Evolutionary conservation across 2,888 invertebrate species (phyloP).

Genomic region (Lepidochitona cinerea): DNA sequence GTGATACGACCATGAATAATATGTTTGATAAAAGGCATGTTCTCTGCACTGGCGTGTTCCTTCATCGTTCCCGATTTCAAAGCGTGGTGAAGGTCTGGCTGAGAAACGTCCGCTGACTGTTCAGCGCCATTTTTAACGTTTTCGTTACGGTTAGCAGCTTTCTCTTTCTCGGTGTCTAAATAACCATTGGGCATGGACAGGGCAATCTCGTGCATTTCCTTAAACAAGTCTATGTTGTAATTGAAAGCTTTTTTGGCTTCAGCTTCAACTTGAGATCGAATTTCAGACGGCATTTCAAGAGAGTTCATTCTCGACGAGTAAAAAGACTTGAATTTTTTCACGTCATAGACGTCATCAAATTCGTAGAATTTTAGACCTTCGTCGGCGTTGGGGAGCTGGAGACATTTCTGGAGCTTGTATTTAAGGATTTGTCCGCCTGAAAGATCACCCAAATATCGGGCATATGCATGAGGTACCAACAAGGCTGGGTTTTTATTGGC

Average conservation of each 20-base stretch:
- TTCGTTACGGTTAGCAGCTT: background rate
- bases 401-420: slow-evolving; percentile 18
- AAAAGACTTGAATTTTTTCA: slow-evolving; percentile 24
- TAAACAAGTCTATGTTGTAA: slow-evolving; percentile 27
- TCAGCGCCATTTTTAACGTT: background rate
- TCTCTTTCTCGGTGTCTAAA: background rate
- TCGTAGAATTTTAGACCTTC: slow-evolving; percentile 30
- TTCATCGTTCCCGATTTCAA: slow-evolving; percentile 15
- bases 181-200: background rate
- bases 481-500: slow-evolving; percentile 24
- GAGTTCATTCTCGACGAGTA: slow-evolving; percentile 26
- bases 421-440: slow-evolving; percentile 46
- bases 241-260: slow-evolving; percentile 25
- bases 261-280: slow-evolving; percentile 1
- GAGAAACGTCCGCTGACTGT: too few species aligned
- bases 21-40: slow-evolving; percentile 15
- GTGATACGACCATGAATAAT: slow-evolving; percentile 21
- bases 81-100: background rate
- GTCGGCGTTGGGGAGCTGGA: slow-evolving; percentile 12
- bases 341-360: slow-evolving; percentile 20
- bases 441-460: slow-evolving; percentile 45
- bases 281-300: slow-evolving; percentile 11
- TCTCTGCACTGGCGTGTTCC: slow-evolving; percentile 27
- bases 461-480: slow-evolving; percentile 38
- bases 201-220: slow-evolving; percentile 13